Base-by-base conservation (phyloP, 2,797 vertebrate species). In the Agapornis canus region DNA sequence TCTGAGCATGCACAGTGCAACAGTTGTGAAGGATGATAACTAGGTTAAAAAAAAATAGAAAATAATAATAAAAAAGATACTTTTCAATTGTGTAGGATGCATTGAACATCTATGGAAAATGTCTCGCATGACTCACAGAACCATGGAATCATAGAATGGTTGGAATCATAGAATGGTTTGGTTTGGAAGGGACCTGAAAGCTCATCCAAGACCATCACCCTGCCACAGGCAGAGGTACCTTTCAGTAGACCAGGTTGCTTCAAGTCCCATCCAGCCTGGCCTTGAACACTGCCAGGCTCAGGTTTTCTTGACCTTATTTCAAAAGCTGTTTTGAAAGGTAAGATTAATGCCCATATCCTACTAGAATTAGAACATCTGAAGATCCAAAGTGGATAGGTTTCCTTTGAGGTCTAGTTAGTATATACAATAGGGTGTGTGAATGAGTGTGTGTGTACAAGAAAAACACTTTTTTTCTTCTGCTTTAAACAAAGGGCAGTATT, bases 61-160 rank as follows among this genome's bases (percentile, higher is more conserved):
- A 60, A 21, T 48, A 61, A 77, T 47, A 76, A 22, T 12, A 6
- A 31, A 26, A 39, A 27, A 51, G 4, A 32, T 56, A 29, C 59
- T 54, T 19, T 35, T 19, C 15, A 23, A 15, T 63, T 52, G 11
- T 87, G 32, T 32, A 60, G 56, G 39, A 29, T 59, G 43, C 13
- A 12, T 56, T 43, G 31, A 79, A 66, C 29, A 11, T 27, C 20
- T 83, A 26, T 52, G 56, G 32, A 63, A 51, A 75, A 48, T 35
- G 19, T 9, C 16, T 65, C 25, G 5, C 10, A 1, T 40, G 43
- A 66, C 85, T 47, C 0, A 2, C 27, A 22, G 4, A 2, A 10
- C n/a, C 21, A 32, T 6, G 6, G 54, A 13, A 22, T 23, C 54
- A 23, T 32, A 32, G n/a, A 57, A 56, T 56, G 52, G 20, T 32